Percentiles rank a stretch among this genome's conserved stretches.
These are phyloP conservation scores for Podargus strigoides DNA, from an alignment of 2,797 vertebrate genomes.

Conservation along the genomic window DNA sequence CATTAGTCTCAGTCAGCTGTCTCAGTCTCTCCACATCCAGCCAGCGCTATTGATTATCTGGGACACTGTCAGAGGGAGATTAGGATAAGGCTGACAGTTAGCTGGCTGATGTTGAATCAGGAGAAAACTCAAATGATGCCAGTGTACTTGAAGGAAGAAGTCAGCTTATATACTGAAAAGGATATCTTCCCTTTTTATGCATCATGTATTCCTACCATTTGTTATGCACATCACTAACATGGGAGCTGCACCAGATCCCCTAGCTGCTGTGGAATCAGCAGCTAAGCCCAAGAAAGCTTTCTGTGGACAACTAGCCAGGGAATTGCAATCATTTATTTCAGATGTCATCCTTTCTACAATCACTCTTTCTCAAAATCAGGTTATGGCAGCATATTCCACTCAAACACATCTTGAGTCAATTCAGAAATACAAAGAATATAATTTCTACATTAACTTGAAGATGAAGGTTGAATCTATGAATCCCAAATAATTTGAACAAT, in stretches of 20 bases:
- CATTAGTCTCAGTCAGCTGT: not conserved
- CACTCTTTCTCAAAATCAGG: not conserved
- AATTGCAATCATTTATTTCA: not conserved
- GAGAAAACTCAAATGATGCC: not conserved
- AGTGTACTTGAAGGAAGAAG: not conserved
- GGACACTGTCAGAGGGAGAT: not conserved
- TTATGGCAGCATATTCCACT: not conserved
- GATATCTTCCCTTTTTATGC: not conserved
- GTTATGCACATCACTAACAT: not conserved
- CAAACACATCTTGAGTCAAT: not conserved
- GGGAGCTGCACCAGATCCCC: not conserved
- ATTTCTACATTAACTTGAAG: not conserved
- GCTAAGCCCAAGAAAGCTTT: not conserved
- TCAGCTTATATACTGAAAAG: not conserved
- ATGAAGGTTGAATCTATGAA: not conserved
- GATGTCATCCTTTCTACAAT: not conserved
- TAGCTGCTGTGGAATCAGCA: not conserved
- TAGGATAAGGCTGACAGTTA: not conserved
- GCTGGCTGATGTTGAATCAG: not conserved
- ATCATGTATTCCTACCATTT: not conserved
- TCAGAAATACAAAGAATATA: not conserved
- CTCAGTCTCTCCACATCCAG: not conserved
- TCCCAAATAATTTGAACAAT: not conserved
- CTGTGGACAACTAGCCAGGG: not conserved
- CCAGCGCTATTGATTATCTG: not conserved